phyloP scores from a whole-genome alignment of 2,113 vertebrate species.

The Columbina picui region DNA sequence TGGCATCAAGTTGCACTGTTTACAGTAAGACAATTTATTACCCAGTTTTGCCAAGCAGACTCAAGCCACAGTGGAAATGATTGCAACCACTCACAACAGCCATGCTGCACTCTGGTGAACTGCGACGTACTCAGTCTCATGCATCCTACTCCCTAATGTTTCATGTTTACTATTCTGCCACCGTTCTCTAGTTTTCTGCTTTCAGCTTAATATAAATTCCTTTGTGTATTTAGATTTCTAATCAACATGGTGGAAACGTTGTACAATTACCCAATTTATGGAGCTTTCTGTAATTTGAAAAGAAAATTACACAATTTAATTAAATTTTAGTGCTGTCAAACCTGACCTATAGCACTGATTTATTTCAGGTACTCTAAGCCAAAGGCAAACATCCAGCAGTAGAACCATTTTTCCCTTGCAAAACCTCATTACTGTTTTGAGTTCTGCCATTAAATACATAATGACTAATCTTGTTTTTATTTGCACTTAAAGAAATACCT shows the following conservation, averaged over 20 bases:
- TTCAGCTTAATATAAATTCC: background rate
- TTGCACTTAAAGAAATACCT: background rate
- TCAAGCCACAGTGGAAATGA: fast-evolving
- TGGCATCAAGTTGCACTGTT: background rate
- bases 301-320: constrained; percentile 16
- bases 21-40: fast-evolving
- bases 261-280: background rate
- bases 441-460: background rate
- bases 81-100: fast-evolving
- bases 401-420: background rate
- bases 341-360: constrained; percentile 10
- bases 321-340: constrained; percentile 31
- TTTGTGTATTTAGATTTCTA: background rate
- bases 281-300: background rate
- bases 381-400: background rate
- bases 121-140: background rate
- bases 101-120: fast-evolving
- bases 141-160: background rate
- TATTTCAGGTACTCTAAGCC: background rate
- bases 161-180: background rate
- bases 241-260: background rate
- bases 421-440: background rate
- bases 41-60: background rate
- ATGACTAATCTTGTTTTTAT: background rate
- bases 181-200: background rate